Evolutionary conservation across 2,797 vertebrate species (phyloP).

Genomic region (Linurgus olivaceus): DNA sequence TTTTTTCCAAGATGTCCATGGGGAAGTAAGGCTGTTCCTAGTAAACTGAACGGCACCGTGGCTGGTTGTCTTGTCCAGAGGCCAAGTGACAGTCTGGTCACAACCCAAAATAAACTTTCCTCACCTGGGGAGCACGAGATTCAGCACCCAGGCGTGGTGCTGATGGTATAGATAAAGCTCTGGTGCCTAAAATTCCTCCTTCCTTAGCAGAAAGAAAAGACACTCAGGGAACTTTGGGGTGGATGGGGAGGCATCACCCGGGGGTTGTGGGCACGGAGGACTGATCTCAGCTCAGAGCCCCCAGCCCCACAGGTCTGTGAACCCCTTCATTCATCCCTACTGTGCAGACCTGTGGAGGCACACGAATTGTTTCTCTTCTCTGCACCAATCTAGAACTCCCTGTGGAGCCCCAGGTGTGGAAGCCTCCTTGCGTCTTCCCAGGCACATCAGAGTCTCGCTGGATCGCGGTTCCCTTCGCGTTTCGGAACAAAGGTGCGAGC

Average conservation of each 20-base stretch:
- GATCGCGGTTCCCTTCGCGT: fast-evolving
- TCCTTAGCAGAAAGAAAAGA: background rate
- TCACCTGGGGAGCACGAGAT: background rate
- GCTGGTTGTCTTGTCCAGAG: background rate
- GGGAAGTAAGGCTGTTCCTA: conserved; percentile 25
- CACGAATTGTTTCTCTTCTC: background rate
- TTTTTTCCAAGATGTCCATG: background rate
- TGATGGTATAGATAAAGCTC: background rate
- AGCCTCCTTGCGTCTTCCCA: background rate
- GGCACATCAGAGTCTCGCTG: fast-evolving
- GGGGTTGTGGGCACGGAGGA: background rate
- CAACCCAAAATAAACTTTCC: background rate
- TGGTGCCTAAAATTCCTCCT: background rate
- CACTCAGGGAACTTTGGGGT: background rate
- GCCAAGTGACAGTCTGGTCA: background rate
- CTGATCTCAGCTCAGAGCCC: background rate
- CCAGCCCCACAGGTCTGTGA: background rate
- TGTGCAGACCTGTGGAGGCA: background rate
- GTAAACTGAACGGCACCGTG: background rate
- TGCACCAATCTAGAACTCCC: background rate
- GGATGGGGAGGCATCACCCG: background rate
- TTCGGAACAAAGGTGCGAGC: background rate
- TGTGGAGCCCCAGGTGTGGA: background rate
- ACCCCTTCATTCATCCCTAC: background rate
- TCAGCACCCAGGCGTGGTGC: background rate